Evolutionary conservation across 2,797 vertebrate genomes (phyloP).

Genomic region (Pangasius mekongensis): DNA sequence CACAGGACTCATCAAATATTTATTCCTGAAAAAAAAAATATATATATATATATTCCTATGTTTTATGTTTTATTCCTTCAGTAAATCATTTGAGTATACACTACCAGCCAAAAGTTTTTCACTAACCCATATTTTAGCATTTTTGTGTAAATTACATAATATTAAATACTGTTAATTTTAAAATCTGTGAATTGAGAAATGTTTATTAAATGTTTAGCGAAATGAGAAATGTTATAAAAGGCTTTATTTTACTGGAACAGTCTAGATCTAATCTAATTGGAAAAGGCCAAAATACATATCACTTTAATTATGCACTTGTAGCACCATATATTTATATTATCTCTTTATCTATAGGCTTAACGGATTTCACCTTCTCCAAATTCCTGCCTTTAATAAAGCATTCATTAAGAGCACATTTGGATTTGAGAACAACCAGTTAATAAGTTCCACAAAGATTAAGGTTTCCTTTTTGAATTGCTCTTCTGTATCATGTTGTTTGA

Average conservation of each 20-base stretch:
- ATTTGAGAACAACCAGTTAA: background rate
- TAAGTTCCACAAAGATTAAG: background rate
- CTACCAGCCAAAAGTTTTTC: background rate
- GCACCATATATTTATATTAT: background rate
- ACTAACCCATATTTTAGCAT: background rate
- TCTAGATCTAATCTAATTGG: background rate
- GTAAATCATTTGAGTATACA: background rate
- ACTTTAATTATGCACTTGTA: background rate
- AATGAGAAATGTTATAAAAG: background rate
- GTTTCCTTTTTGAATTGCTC: background rate
- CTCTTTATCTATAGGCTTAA: background rate
- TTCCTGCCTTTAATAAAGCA: background rate
- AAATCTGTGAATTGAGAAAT: background rate
- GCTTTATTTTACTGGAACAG: background rate
- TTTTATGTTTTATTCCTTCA: background rate
- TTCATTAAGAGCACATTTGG: background rate
- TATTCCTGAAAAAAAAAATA: background rate
- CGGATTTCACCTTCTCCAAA: background rate
- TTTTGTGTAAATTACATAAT: background rate
- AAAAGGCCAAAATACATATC: background rate
- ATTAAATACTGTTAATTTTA: background rate
- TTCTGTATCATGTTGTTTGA: background rate
- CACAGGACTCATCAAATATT: background rate
- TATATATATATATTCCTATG: background rate
- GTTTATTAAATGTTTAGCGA: background rate